Conservation (phyloP, 1,140 invertebrate species). For the Trialeurodes vaporariorum region DNA sequence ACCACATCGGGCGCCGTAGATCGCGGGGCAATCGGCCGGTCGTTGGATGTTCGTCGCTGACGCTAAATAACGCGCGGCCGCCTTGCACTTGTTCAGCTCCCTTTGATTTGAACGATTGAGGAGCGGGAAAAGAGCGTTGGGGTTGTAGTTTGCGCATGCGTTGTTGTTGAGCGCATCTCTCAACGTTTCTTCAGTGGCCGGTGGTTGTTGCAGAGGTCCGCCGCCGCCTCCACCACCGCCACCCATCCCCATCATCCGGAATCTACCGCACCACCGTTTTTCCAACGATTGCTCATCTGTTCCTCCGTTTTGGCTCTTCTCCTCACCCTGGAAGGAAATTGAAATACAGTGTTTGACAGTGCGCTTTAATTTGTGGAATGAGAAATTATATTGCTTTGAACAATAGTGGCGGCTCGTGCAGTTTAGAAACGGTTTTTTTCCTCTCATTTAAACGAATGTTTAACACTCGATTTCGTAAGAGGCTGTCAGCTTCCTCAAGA, state of each 20-base stretch:
- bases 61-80: background rate
- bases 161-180: background rate
- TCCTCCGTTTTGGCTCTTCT: no score
- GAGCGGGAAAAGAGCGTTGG: background rate
- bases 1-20: background rate
- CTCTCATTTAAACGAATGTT: no score
- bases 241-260: background rate
- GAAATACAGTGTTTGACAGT: no score
- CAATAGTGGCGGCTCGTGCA: no score
- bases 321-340: no score
- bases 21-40: background rate
- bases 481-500: no score
- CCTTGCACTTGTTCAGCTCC: background rate
- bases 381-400: no score
- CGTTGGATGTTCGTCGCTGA: background rate
- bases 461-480: no score
- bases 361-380: no score
- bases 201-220: background rate
- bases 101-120: background rate
- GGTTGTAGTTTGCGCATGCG: background rate
- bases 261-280: background rate
- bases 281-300: no score
- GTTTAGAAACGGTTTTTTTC: no score
- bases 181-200: background rate
- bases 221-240: no score